Evolutionary conservation across 2,113 vertebrate genomes (phyloP).

Genomic region (Sclerurus mexicanus): DNA sequence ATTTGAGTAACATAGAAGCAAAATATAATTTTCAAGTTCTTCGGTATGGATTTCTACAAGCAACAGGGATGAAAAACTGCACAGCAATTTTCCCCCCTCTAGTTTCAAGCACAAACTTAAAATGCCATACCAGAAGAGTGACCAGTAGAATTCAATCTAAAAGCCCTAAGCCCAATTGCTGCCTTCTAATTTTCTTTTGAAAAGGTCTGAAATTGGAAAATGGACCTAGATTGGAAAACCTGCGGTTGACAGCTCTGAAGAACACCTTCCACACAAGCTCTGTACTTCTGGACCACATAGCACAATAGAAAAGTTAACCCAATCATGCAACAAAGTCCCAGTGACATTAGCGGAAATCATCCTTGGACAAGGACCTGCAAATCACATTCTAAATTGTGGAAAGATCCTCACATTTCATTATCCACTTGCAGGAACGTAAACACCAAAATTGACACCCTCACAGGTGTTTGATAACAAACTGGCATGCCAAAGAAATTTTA

Average conservation of each 20-base stretch:
- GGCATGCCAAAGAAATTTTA: neutral
- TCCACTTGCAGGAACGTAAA: neutral
- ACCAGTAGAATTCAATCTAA: neutral
- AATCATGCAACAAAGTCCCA: neutral
- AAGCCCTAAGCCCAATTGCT: neutral
- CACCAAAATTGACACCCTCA: neutral
- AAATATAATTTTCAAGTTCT: neutral
- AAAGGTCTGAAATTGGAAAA: neutral
- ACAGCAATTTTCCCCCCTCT: neutral
- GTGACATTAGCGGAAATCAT: neutral
- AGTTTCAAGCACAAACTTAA: neutral
- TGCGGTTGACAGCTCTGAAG: neutral
- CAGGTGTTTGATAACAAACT: neutral
- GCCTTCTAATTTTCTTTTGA: neutral
- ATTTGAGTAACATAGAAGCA: neutral
- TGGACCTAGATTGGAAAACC: neutral
- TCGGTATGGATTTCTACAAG: neutral
- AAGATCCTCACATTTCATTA: neutral
- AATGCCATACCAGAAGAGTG: neutral
- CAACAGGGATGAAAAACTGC: neutral
- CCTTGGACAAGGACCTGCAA: neutral
- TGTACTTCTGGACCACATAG: neutral
- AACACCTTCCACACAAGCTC: neutral
- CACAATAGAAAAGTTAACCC: neutral
- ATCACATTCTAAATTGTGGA: neutral